Base-by-base conservation (phyloP, 2,888 invertebrate species). In the Lymantria dispar region DNA sequence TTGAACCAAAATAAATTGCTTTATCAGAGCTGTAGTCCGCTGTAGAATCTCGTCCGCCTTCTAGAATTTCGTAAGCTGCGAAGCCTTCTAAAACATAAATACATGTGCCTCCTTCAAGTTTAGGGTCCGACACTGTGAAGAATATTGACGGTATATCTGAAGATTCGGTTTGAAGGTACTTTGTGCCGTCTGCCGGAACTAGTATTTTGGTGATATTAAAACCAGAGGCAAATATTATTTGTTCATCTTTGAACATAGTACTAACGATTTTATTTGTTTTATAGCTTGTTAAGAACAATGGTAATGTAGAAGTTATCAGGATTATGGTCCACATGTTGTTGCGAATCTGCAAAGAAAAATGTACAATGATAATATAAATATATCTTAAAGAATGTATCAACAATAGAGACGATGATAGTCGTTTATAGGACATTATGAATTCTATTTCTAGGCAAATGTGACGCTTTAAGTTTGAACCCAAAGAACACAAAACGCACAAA, bases 41-140 rank as follows among this genome's bases (percentile, higher is more conserved):
- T 2, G 85, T 85, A 0, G 81, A 66, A 40, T 87, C 87, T 48
- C 83, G 67, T 0, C 87, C 86, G 0, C 85, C 85, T 72, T 85
- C 85, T 1, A 87, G 56, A 0, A 86, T 48, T 68, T 85, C 85
- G 31, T 77, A 86, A 0, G 85, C 83, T n/a, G 81, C 81, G 9
- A 83, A 69, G 1, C 78, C 85, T 76, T 87, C 83, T 10, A 87
- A 50, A 0, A 85, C 84, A n/a, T 83, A 87, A 1, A 87, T 80
- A 55, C 85, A 85, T 22, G 75, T 73, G 0, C 83, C 85, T 1
- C 82, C 82, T 45, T 83, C 79, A 7, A 78, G 49, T 38, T 70
- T 78, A 0, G 79, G 68, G 47, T 85, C 83, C 0, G 72, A 45
- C 30, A 85, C 64, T 2, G 84, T 80, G 43, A 87, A 87, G 50